Evolutionary conservation across 2,113 vertebrate genomes (phyloP).

Genomic region (Cinclus cinclus): DNA sequence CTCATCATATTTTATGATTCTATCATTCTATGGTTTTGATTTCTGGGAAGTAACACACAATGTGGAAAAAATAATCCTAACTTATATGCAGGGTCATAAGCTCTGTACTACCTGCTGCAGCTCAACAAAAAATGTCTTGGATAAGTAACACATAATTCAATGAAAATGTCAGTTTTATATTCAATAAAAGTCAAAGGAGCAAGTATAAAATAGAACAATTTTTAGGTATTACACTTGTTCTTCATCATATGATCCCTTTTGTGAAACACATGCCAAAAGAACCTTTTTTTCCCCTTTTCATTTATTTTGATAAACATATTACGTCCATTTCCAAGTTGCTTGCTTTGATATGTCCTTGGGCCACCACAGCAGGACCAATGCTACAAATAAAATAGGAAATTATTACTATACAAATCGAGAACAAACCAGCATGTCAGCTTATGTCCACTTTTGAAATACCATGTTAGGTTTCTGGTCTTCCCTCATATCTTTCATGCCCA

Average conservation of each 20-base stretch:
- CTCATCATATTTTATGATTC: neutral
- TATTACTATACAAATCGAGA: neutral
- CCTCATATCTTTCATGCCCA: neutral
- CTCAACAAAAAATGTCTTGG: neutral
- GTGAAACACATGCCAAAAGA: neutral
- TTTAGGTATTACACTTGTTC: neutral
- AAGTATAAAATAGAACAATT: neutral
- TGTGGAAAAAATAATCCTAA: neutral
- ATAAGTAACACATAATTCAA: neutral
- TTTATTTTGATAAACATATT: neutral
- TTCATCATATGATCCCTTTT: neutral
- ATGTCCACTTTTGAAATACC: neutral
- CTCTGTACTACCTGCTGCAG: neutral
- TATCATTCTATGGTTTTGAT: neutral
- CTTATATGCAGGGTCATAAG: neutral
- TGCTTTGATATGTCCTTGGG: neutral
- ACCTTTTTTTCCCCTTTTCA: rapidly evolving
- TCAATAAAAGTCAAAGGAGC: neutral
- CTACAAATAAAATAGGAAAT: neutral
- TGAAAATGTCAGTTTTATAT: neutral
- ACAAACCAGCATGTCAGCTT: neutral
- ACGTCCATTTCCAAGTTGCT: neutral
- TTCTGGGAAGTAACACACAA: neutral
- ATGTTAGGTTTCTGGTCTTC: neutral
- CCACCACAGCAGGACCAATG: neutral